Evolutionary conservation across 2,797 vertebrate genomes (phyloP), one percentile per base, ranked within the genome.

Genomic region (Bothrops alternatus): DNA sequence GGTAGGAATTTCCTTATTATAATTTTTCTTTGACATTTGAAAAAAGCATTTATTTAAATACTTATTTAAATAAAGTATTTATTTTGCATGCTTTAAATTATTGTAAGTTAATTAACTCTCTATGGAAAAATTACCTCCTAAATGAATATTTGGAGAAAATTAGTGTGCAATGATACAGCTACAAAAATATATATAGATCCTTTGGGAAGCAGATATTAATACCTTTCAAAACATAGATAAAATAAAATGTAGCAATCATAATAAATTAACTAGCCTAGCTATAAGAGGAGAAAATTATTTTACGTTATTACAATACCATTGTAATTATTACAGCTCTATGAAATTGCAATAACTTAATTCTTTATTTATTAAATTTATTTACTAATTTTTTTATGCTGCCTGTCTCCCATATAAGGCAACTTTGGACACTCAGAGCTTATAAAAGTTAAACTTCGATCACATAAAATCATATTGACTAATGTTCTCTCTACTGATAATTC

Each of bases 81-180:
- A 56, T 10, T 94, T 95, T 26, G 89, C n/a, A 73, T 94, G 55
- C 60, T 32, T 93, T 18, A 88, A 56, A 86, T 93, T 92, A 25
- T 93, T 94, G 93, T 88, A 91, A 73, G 10, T 53, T 53, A 53
- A 53, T 53, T 53, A 53, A 53, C 50, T 53, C 50, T 53, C 50
- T 53, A 53, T 53, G 50, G 50, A 53, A 53, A 53, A 53, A 53
- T 53, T 53, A 53, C 50, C 50, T 53, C 50, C 50, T 53, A 53
- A 53, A 53, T 8, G 8, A 53, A 53, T 53, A 53, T 32, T 32
- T 69, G n/a, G n/a, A 69, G 5, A 69, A 69, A 69, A 69, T 69
- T 32, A 32, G n/a, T 32, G 2, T 69, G 63, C 63, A 69, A 28
- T 32, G 28, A 69, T 69, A 32, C 65, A 69, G 32, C 5, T 69